Evolutionary conservation across 2,888 invertebrate genomes (phyloP).

Genomic region (Brenthis daphne): DNA sequence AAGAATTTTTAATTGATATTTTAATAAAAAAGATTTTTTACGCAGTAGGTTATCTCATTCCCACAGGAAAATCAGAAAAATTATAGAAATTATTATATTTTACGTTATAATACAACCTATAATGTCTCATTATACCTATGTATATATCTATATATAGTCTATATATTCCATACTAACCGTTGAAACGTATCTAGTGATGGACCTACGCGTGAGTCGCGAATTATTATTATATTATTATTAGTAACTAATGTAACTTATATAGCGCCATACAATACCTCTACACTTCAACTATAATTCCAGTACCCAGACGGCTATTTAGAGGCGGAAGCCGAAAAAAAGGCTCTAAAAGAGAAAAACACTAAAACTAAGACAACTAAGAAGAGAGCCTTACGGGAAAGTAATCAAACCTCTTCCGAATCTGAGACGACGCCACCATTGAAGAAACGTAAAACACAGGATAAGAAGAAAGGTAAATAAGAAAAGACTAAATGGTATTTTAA

Average conservation of each 20-base stretch:
- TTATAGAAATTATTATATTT: no score
- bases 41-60: no score
- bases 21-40: no score
- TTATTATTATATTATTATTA: no score
- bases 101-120: no score
- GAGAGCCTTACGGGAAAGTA: slow-evolving; percentile 16
- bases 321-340: slow-evolving; percentile 80
- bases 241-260: background rate
- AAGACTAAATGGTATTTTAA: background rate
- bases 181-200: no score
- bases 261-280: background rate
- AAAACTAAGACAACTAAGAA: slow-evolving; percentile 42
- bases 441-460: slow-evolving; percentile 41
- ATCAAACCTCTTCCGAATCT: slow-evolving; percentile 43
- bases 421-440: slow-evolving; percentile 52
- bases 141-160: no score
- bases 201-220: no score
- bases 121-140: no score
- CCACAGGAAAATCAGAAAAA: no score
- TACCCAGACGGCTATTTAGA: slow-evolving; percentile 89
- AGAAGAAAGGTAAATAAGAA: slow-evolving; percentile 33
- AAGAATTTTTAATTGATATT: no score
- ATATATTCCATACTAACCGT: no score
- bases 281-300: slow-evolving; percentile 53
- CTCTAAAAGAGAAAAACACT: slow-evolving; percentile 53